Evolutionary conservation across 2,113 vertebrate species (phyloP).

Genomic region (Sardina pilchardus): DNA sequence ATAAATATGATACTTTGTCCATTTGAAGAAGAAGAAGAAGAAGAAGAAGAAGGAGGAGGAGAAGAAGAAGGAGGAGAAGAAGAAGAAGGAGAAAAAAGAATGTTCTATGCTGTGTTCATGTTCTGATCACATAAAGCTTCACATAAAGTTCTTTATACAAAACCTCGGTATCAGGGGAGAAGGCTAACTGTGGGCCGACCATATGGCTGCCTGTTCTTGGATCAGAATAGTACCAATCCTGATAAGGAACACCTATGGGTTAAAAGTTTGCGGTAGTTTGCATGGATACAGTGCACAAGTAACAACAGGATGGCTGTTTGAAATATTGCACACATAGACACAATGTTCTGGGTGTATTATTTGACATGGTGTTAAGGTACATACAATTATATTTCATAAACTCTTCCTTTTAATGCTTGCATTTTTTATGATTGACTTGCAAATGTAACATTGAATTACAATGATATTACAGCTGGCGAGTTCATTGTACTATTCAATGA

Average conservation of each 20-base stretch:
- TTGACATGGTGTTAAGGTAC: background rate
- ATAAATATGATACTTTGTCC: constrained; percentile 48
- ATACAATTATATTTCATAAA: background rate
- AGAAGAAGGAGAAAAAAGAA: background rate
- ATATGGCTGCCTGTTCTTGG: background rate
- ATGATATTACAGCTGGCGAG: constrained; percentile 22
- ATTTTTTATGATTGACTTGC: constrained; percentile 39
- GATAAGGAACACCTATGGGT: background rate
- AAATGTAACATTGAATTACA: constrained; percentile 38
- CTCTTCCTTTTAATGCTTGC: background rate
- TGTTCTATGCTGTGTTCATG: constrained; percentile 40
- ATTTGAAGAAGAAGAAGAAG: constrained; percentile 29
- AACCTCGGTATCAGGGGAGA: constrained; percentile 17
- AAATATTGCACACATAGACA: constrained; percentile 13
- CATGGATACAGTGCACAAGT: constrained; percentile 8
- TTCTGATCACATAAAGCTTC: constrained; percentile 42
- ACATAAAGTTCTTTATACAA: constrained; percentile 32
- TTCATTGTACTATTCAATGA: background rate
- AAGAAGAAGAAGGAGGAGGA: background rate
- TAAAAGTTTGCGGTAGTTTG: background rate
- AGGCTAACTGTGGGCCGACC: background rate
- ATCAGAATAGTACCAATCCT: background rate
- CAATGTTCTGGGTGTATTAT: background rate
- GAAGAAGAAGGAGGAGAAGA: background rate
- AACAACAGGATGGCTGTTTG: constrained; percentile 12